Percentiles rank a stretch among this genome's conserved stretches.
phyloP scores from a whole-genome alignment of 2,113 vertebrate genomes.

The Solea solea region DNA sequence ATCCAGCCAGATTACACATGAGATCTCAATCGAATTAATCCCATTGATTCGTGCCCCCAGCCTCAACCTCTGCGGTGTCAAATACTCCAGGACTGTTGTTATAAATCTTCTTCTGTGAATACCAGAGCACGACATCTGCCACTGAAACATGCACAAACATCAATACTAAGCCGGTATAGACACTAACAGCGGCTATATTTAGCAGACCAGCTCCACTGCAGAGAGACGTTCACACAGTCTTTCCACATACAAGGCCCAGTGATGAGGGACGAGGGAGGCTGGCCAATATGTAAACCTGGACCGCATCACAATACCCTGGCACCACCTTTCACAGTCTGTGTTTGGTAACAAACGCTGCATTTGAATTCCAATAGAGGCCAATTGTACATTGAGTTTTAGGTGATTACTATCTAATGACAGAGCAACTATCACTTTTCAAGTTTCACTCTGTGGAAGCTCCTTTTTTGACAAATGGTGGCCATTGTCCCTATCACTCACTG shows the following conservation, averaged over 20 bases:
- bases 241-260: constrained; percentile 37
- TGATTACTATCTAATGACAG: constrained; percentile 68
- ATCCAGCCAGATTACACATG: constrained; percentile 69
- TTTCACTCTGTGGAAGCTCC: constrained; percentile 22
- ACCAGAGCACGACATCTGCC: constrained; percentile 70
- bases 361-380: constrained; percentile 74
- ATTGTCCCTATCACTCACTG: neutral
- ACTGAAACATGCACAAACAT: constrained; percentile 73
- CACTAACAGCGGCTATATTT: constrained; percentile 61
- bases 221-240: constrained; percentile 35
- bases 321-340: constrained; percentile 65
- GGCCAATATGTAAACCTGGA: constrained; percentile 48
- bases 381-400: constrained; percentile 58
- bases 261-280: constrained; percentile 48
- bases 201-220: constrained; percentile 24
- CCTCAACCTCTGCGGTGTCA: constrained; percentile 59
- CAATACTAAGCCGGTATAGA: constrained; percentile 62
- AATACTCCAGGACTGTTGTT: constrained; percentile 50
- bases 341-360: constrained; percentile 72
- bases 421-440: constrained; percentile 58
- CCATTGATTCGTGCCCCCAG: constrained; percentile 68
- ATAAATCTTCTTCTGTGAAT: constrained; percentile 69
- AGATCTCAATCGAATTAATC: constrained; percentile 73
- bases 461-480: constrained; percentile 17
- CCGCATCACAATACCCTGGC: constrained; percentile 77